phyloP scores from a whole-genome alignment of 2,113 vertebrate species.

The Caloenas nicobarica region DNA sequence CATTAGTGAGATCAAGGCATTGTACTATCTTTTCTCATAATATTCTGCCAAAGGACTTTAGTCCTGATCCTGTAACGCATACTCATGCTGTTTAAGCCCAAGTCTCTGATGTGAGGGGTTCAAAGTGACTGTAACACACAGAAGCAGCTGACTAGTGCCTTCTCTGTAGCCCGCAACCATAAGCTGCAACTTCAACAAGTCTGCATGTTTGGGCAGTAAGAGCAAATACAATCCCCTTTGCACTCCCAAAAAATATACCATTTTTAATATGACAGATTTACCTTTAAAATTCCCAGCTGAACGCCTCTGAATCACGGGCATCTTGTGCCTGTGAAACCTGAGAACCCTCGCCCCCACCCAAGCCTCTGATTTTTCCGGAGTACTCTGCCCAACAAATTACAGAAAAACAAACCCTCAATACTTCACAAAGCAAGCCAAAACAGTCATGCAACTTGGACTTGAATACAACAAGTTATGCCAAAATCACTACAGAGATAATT shows the following conservation, averaged over 20 bases:
- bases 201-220: neutral
- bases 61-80: neutral
- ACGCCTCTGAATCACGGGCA: constrained; percentile 57
- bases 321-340: constrained; percentile 59
- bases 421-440: constrained; percentile 66
- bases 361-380: constrained; percentile 64
- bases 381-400: constrained; percentile 52
- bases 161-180: accelerated
- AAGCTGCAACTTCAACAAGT: neutral
- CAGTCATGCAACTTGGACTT: constrained; percentile 63
- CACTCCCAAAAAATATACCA: neutral
- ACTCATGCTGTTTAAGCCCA: neutral
- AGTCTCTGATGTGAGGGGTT: neutral
- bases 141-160: neutral
- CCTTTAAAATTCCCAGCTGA: constrained; percentile 47
- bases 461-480: constrained; percentile 44
- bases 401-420: constrained; percentile 65
- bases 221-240: neutral
- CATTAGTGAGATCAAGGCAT: constrained; percentile 43
- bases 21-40: constrained; percentile 22
- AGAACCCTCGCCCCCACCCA: constrained; percentile 58
- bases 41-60: constrained; percentile 6
- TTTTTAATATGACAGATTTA: neutral
- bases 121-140: neutral
- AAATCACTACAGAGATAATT: constrained; percentile 64